phyloP scores from a whole-genome alignment of 2,888 invertebrate species.

The Rotaria socialis region DNA sequence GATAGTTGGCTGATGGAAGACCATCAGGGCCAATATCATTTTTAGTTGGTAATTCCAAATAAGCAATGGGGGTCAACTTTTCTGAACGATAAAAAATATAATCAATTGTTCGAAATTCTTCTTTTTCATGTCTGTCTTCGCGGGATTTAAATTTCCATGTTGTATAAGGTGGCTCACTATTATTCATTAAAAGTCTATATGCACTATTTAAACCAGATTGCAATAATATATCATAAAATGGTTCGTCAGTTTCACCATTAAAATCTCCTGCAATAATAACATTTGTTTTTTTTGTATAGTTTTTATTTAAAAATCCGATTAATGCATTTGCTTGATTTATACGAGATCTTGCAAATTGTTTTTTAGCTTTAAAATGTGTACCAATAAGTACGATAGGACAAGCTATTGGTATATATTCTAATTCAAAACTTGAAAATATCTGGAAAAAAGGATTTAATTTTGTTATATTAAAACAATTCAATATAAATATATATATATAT shows the following conservation, averaged over 20 bases:
- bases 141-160: slow-evolving; percentile 72
- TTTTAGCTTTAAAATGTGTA: slow-evolving; percentile 37
- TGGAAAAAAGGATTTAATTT: neutral
- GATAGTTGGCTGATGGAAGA: slow-evolving; percentile 69
- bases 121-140: slow-evolving; percentile 64
- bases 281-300: neutral
- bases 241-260: neutral
- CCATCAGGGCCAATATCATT: slow-evolving; percentile 68
- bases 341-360: neutral
- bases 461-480: no score
- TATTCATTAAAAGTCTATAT: neutral
- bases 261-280: slow-evolving; percentile 6
- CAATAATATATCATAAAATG: neutral
- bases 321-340: neutral
- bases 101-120: slow-evolving; percentile 70
- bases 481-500: no score
- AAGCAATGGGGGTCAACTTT: slow-evolving; percentile 64
- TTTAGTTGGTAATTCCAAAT: slow-evolving; percentile 66
- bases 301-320: neutral
- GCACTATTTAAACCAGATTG: neutral
- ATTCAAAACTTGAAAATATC: neutral
- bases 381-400: neutral
- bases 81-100: slow-evolving; percentile 68
- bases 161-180: slow-evolving; percentile 68
- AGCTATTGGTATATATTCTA: neutral